phyloP scores from a whole-genome alignment of 2,113 vertebrate genomes.

The Podarcis cretensis region DNA sequence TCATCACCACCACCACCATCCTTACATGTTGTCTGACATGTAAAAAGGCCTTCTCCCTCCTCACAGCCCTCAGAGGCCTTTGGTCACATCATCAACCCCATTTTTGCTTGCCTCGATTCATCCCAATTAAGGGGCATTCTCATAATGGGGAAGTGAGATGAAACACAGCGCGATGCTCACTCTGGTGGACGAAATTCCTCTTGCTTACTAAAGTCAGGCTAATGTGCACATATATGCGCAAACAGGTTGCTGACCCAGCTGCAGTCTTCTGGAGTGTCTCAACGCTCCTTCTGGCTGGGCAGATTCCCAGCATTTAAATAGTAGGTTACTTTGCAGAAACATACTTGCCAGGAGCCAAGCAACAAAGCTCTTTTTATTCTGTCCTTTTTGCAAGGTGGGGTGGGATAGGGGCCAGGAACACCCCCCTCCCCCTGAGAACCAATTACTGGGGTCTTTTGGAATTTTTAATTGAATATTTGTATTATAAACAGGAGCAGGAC shows the following conservation, averaged over 20 bases:
- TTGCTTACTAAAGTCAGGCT: constrained; percentile 11
- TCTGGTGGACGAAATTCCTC: constrained; percentile 23
- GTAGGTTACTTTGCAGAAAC: constrained; percentile 1
- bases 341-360: not conserved
- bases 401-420: constrained; percentile 18
- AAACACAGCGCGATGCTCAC: not conserved
- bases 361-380: constrained; percentile 24
- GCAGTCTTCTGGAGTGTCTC: constrained; percentile 11
- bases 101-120: not conserved
- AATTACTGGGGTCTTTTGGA: constrained; percentile 65
- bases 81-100: not conserved
- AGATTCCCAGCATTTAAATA: constrained; percentile 25
- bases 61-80: not conserved
- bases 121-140: constrained; percentile 8
- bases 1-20: no score
- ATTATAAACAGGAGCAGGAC: constrained; percentile 66
- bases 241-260: constrained; percentile 17
- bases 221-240: not conserved
- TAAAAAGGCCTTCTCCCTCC: not conserved
- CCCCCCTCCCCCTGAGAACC: constrained; percentile 34
- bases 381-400: not conserved
- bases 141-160: not conserved
- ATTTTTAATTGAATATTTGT: constrained; percentile 80
- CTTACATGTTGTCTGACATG: no score
- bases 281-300: not conserved